phyloP scores from a whole-genome alignment of 1,140 invertebrate species.

The Bombus waltoni region DNA sequence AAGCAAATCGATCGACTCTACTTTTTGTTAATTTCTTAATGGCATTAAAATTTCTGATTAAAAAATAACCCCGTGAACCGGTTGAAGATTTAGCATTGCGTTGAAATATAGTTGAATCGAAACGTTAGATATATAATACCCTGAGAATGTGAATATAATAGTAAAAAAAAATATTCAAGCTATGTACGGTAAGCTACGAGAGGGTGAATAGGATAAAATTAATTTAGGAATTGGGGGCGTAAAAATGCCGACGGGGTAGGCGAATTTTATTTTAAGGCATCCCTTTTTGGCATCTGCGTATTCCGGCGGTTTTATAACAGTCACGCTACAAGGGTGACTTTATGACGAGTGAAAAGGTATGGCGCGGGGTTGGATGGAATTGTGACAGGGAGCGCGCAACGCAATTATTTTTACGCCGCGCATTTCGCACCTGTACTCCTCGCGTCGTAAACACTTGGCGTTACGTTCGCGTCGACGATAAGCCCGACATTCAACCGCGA shows the following conservation, averaged over 20 bases:
- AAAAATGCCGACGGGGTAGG: not conserved
- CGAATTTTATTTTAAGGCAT: constrained; percentile 21
- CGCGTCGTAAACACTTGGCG: constrained; percentile 56
- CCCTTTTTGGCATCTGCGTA: constrained; percentile 41
- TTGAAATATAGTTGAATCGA: not conserved
- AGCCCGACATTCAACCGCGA: not conserved
- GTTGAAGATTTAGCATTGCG: not conserved
- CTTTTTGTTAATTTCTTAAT: no score
- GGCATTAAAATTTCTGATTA: no score
- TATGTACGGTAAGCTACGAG: no score
- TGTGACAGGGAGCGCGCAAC: constrained; percentile 46
- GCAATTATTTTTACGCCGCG: constrained; percentile 61
- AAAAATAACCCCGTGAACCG: no score
- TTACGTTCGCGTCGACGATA: not conserved
- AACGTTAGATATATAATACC: no score
- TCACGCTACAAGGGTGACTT: constrained; percentile 56
- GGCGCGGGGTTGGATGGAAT: constrained; percentile 48
- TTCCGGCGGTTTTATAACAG: constrained; percentile 55
- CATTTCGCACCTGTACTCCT: constrained; percentile 59
- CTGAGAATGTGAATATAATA: not conserved
- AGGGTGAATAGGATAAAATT: constrained; percentile 4
- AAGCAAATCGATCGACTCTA: no score
- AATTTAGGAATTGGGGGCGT: constrained; percentile 50
- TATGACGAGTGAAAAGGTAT: constrained; percentile 64
- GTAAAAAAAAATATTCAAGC: not conserved